Evolutionary conservation across 2,113 vertebrate species (phyloP).

Genomic region (Sturnira hondurensis): DNA sequence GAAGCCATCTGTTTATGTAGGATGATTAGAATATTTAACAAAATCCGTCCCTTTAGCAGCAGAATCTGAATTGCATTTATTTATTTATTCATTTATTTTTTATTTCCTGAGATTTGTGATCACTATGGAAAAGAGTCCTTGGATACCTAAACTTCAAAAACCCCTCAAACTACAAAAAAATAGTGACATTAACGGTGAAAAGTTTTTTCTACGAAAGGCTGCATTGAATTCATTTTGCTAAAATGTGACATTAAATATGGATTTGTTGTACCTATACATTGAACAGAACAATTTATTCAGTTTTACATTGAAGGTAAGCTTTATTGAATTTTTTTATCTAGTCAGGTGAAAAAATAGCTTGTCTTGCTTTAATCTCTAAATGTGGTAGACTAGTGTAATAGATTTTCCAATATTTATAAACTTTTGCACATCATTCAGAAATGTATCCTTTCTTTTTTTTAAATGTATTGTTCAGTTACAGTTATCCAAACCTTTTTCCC

Average conservation of each 20-base stretch:
- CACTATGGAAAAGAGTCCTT: neutral
- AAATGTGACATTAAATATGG: neutral
- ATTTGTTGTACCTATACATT: neutral
- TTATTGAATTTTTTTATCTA: neutral
- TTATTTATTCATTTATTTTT: conserved; percentile 24
- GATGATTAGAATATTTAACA: conserved; percentile 75
- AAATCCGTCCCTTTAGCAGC: conserved; percentile 55
- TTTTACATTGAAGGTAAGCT: neutral
- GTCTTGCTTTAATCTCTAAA: neutral
- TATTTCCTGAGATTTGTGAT: neutral
- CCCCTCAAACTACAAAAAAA: conserved; percentile 8
- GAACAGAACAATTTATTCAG: neutral
- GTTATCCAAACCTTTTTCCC: no score
- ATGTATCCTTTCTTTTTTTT: no score
- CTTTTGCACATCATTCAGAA: no score
- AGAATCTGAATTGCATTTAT: conserved; percentile 48
- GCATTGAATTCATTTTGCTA: neutral
- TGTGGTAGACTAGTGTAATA: neutral
- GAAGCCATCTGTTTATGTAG: conserved; percentile 80
- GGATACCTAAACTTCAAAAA: neutral
- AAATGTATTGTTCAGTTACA: no score
- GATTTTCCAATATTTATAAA: no score
- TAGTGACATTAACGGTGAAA: neutral
- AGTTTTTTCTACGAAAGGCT: neutral
- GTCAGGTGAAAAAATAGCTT: neutral